These are phyloP conservation scores for Dorcus hopei DNA, from an alignment of 2,888 invertebrate species.

Conservation along the genomic window DNA sequence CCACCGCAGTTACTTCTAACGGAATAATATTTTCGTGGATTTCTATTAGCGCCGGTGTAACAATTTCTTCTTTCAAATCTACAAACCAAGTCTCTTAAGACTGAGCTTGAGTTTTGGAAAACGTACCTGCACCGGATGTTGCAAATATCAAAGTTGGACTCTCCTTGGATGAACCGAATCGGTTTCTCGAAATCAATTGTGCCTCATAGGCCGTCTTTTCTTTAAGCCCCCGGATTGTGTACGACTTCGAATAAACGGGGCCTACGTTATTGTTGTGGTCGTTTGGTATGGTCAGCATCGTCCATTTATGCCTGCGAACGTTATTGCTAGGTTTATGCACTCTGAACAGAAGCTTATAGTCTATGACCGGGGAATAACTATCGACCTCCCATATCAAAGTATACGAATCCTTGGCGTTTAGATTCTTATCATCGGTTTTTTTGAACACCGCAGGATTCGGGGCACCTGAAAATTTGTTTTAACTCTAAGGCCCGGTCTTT, in stretches of 20 bases:
- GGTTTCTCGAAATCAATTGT: conserved; percentile 73
- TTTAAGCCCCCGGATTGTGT: conserved; percentile 70
- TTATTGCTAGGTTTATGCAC: conserved; percentile 50
- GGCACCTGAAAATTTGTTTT: conserved; percentile 52
- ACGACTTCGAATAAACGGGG: conserved; percentile 73
- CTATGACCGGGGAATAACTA: conserved; percentile 75
- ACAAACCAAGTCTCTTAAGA: conserved; percentile 12
- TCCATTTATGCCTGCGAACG: conserved; percentile 59
- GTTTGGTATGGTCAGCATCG: conserved; percentile 67
- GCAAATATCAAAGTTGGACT: conserved; percentile 73
- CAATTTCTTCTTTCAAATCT: conserved; percentile 42
- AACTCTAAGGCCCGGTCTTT: not conserved
- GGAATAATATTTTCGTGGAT: conserved; percentile 23
- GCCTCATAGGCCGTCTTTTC: conserved; percentile 76
- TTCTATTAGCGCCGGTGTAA: conserved; percentile 41
- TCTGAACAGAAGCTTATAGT: conserved; percentile 62
- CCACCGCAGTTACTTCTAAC: conserved; percentile 10
- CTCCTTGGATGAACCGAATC: conserved; percentile 81
- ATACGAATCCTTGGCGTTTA: conserved; percentile 56
- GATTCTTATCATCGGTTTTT: conserved; percentile 51
- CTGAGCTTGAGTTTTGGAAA: not conserved
- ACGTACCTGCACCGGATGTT: conserved; percentile 67
- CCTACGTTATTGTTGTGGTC: conserved; percentile 61
- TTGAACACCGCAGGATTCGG: conserved; percentile 70
- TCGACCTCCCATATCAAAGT: conserved; percentile 83